Conservation (phyloP, 2,113 vertebrate genomes). For the Conger conger region DNA sequence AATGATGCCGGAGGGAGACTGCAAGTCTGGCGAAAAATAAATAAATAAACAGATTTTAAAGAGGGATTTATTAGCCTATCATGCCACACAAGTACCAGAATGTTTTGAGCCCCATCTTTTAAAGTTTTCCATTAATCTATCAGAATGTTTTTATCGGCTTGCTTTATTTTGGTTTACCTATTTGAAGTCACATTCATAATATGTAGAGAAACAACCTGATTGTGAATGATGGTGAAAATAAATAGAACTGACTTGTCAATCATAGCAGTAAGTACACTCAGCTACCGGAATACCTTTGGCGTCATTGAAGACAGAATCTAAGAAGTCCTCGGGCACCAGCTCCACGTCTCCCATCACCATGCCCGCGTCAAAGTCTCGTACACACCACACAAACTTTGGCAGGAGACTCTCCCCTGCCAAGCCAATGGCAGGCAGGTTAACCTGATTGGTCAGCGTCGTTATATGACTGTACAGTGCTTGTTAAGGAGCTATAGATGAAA, state of each 20-base stretch:
- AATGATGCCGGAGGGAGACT: slow-evolving; percentile 2
- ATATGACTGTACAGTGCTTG: slow-evolving; percentile 19
- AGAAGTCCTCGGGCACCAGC: slow-evolving; percentile 17
- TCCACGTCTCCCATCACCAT: slow-evolving; percentile 16
- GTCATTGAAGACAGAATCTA: slow-evolving; percentile 31
- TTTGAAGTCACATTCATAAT: not conserved
- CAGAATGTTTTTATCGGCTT: no score
- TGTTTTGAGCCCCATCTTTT: no score
- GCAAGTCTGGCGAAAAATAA: not conserved
- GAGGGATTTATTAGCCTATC: not conserved
- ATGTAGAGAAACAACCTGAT: not conserved
- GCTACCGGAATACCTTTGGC: not conserved
- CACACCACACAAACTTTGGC: slow-evolving; percentile 28
- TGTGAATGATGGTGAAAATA: not conserved
- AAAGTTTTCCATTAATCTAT: no score
- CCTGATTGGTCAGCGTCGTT: slow-evolving; percentile 15
- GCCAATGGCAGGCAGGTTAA: slow-evolving; percentile 9
- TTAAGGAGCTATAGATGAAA: no score
- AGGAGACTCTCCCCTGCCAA: slow-evolving; percentile 2
- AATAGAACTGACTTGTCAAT: not conserved
- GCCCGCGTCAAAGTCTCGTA: slow-evolving; percentile 3
- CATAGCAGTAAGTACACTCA: not conserved
- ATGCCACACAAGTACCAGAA: no score
- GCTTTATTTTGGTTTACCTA: no score
- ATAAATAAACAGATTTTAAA: not conserved